Evolutionary conservation across 2,113 vertebrate genomes (phyloP).

Genomic region (Cygnus buccinator): DNA sequence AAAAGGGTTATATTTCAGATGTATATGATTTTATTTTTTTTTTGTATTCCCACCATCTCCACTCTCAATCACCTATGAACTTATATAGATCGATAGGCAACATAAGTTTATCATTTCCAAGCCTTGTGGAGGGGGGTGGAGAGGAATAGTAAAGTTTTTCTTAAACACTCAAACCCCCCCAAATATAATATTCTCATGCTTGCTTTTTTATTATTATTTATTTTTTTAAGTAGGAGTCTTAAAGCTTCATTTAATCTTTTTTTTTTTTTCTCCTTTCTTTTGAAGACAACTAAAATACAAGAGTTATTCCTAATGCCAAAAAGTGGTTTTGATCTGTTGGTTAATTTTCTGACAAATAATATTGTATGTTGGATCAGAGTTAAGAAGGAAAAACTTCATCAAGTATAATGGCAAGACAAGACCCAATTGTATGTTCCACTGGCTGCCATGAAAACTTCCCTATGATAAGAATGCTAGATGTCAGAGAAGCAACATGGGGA

Average conservation of each 20-base stretch:
- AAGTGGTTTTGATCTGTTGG: not conserved
- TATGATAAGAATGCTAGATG: not conserved
- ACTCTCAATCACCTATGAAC: not conserved
- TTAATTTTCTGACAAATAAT: constrained; percentile 7
- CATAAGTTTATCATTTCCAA: not conserved
- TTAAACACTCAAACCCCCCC: not conserved
- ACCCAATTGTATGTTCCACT: not conserved
- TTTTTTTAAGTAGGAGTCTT: not conserved
- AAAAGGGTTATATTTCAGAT: not conserved
- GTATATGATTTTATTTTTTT: rapidly evolving
- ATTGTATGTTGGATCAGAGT: not conserved
- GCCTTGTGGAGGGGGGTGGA: not conserved
- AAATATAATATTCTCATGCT: not conserved
- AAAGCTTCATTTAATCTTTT: not conserved
- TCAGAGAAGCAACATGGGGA: not conserved
- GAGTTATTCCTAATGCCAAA: not conserved
- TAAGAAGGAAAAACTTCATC: not conserved
- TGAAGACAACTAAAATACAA: not conserved
- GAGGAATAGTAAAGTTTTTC: not conserved
- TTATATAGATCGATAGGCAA: not conserved
- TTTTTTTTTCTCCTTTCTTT: not conserved
- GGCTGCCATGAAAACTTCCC: not conserved
- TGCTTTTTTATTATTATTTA: not conserved
- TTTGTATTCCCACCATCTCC: not conserved
- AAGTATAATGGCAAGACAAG: not conserved